These are phyloP conservation scores for Drosophila ironensis DNA, from an alignment of 1,140 invertebrate genomes.

Conservation along the genomic window DNA sequence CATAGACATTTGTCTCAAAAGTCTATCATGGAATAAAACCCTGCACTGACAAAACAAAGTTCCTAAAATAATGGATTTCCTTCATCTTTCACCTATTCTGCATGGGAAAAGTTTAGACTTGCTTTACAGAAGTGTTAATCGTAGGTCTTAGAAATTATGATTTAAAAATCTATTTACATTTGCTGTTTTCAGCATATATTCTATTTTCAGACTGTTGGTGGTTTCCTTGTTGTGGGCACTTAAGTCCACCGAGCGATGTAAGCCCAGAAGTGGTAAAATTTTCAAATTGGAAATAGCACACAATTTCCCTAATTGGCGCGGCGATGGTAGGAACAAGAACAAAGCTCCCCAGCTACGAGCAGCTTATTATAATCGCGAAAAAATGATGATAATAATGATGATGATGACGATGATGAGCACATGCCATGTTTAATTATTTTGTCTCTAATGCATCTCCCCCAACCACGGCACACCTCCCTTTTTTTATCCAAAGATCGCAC, in stretches of 20 bases:
- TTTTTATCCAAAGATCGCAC: not conserved
- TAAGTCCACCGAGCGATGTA: conserved; percentile 44
- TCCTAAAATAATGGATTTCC: too few relatives aligned
- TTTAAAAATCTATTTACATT: too few relatives aligned
- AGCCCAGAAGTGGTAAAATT: conserved; percentile 55
- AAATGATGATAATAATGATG: conserved; percentile 57
- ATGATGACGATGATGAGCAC: conserved; percentile 62
- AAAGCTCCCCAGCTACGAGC: conserved; percentile 13
- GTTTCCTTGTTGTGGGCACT: conserved; percentile 38
- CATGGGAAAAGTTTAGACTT: too few relatives aligned
- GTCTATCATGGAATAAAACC: too few relatives aligned
- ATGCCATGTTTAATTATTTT: conserved; percentile 67
- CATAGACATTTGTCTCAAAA: too few relatives aligned
- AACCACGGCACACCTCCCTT: conserved; percentile 4
- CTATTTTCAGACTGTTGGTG: conserved; percentile 19
- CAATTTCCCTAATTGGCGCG: conserved; percentile 81
- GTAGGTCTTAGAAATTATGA: too few relatives aligned
- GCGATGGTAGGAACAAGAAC: conserved; percentile 17
- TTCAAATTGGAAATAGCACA: conserved; percentile 80
- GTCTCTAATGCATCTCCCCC: conserved; percentile 43
- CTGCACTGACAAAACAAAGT: too few relatives aligned
- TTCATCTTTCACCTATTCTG: too few relatives aligned
- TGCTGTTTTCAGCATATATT: too few relatives aligned
- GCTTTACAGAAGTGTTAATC: too few relatives aligned
- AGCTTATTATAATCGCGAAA: conserved; percentile 57